Conservation (phyloP, 2,888 invertebrate species). For the Andrena dorsata region DNA sequence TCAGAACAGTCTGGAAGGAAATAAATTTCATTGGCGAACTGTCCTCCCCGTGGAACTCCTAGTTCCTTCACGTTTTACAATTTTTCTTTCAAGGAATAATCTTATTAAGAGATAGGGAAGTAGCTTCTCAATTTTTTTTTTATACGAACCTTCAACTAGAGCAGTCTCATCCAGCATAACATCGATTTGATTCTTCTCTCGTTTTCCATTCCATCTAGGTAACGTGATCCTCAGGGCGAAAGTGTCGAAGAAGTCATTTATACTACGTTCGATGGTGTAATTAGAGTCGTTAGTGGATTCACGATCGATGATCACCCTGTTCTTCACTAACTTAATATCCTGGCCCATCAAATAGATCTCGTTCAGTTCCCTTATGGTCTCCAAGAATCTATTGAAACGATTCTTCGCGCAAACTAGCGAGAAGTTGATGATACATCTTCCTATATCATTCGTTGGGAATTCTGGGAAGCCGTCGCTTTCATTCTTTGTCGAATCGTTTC, state of each 20-base stretch:
- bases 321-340: slow-evolving; percentile 86
- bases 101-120: too few relatives aligned
- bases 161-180: slow-evolving; percentile 80
- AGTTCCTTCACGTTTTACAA: too few relatives aligned
- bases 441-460: slow-evolving; percentile 85
- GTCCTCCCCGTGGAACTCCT: too few relatives aligned
- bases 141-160: slow-evolving; percentile 76
- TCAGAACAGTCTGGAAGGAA: neutral
- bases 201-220: slow-evolving; percentile 78
- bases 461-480: slow-evolving; percentile 85
- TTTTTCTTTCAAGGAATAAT: too few relatives aligned
- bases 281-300: slow-evolving; percentile 76
- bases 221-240: slow-evolving; percentile 85
- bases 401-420: slow-evolving; percentile 87
- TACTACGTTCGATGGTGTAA: slow-evolving; percentile 85
- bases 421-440: slow-evolving; percentile 86
- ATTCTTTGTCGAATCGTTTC: slow-evolving; percentile 33
- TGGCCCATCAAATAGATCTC: slow-evolving; percentile 87
- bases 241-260: slow-evolving; percentile 87
- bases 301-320: slow-evolving; percentile 57
- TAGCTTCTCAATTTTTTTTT: neutral
- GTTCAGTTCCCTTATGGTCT: slow-evolving; percentile 86
- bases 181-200: slow-evolving; percentile 80
- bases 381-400: slow-evolving; percentile 87
- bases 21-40: neutral